phyloP scores from a whole-genome alignment of 1,140 invertebrate species.

The Penaeus japonicus region DNA sequence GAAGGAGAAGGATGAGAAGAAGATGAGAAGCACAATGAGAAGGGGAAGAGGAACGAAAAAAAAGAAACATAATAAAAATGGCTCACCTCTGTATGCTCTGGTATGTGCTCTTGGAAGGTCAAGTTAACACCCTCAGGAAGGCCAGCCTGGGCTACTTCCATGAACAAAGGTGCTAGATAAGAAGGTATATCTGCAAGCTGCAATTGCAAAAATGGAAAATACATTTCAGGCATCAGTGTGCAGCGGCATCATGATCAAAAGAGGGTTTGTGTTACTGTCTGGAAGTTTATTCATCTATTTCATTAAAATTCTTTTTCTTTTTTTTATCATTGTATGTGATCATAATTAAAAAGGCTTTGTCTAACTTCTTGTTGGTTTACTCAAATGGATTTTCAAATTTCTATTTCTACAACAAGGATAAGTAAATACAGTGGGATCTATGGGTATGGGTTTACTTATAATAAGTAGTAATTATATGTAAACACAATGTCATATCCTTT shows the following conservation, averaged over 20 bases:
- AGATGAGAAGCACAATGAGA: not conserved
- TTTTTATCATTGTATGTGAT: no score
- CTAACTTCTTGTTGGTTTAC: no score
- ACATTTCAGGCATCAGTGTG: constrained; percentile 69
- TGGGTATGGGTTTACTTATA: no score
- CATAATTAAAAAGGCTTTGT: no score
- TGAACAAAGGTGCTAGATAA: constrained; percentile 70
- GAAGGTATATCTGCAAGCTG: constrained; percentile 71
- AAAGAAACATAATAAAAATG: not conserved
- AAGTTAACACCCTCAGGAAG: constrained; percentile 79
- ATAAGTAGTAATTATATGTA: no score
- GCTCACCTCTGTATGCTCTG: constrained; percentile 70
- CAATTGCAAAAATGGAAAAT: constrained; percentile 29
- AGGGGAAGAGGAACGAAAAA: not conserved
- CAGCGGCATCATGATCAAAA: not conserved
- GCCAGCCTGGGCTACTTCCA: constrained; percentile 75
- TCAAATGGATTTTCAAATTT: no score
- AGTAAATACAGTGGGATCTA: no score
- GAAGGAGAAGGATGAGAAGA: not conserved
- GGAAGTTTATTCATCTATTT: no score
- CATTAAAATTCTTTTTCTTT: no score
- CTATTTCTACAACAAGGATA: no score
- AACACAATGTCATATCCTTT: not conserved
- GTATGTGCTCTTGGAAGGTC: constrained; percentile 70
- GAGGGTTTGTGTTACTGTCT: no score